Conservation (phyloP, 1,140 invertebrate genomes). For the Asobara japonica region DNA sequence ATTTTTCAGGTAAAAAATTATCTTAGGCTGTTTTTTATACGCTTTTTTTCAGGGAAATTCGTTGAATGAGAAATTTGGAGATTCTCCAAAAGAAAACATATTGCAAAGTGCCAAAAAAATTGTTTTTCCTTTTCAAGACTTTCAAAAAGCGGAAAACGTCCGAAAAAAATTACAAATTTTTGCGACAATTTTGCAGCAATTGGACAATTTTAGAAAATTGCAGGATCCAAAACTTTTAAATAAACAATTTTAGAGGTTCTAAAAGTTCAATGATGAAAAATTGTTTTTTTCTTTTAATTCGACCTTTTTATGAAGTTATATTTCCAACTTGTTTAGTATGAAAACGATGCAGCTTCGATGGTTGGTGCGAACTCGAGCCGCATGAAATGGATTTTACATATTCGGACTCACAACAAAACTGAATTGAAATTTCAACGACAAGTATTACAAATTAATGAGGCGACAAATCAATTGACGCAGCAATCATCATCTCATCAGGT, state of each 20-base stretch:
- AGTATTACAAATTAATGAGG: slow-evolving; percentile 49
- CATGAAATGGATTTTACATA: slow-evolving; percentile 53
- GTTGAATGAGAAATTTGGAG: no score
- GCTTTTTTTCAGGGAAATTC: background rate
- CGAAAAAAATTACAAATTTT: no score
- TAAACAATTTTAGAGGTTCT: no score
- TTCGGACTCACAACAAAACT: slow-evolving; percentile 37
- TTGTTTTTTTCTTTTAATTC: no score
- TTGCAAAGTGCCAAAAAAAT: no score
- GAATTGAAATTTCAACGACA: slow-evolving; percentile 49
- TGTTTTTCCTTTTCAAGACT: background rate
- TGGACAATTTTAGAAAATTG: no score
- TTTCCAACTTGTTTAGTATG: slow-evolving; percentile 40
- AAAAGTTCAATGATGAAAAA: no score
- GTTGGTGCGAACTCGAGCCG: slow-evolving; percentile 35
- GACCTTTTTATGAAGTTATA: no score
- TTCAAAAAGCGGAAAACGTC: no score
- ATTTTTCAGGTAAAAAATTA: slow-evolving; percentile 52
- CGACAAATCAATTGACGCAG: slow-evolving; percentile 5
- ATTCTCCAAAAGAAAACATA: no score
- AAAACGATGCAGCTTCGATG: slow-evolving; percentile 54
- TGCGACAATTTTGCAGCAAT: no score
- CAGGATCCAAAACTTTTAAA: no score
- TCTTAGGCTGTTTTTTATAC: background rate
- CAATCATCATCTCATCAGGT: slow-evolving; percentile 38